Evolutionary conservation across 37 sponge, comb jelly and placozoan genomes (phyloP), one percentile per base, ranked within the genome.

Genomic region (Aplysina aerophoba): DNA sequence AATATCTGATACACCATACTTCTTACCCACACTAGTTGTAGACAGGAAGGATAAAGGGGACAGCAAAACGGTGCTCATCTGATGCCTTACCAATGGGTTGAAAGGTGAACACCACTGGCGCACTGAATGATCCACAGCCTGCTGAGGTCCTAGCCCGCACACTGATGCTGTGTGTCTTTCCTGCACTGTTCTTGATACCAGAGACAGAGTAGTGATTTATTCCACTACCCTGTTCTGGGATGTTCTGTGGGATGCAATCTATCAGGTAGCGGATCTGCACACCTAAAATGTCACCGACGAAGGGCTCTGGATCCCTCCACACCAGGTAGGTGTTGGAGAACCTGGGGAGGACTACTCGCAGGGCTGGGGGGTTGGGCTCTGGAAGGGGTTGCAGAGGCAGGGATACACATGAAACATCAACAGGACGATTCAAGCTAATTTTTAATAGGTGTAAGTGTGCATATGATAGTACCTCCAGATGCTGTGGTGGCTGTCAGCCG

Each of bases 121-220:
- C 21, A 16, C 78, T 75, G 78, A 39, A 75, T 3, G 39, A 5
- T 53, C 78, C 78, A 53, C 78, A 75, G 8, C 78, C 78, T 21
- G 21, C 25, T 17, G 50, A 36, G 31, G 78, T 75, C 15, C 78
- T 38, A 53, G 78, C 53, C 4, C 78, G 6, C 24, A 75, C 14
- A 22, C 78, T 75, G 24, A 75, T 36, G 41, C 25, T 22, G 54
- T 75, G 78, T 21, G 78, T 75, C 78, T 41, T 19, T 21, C 78
- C 78, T 12, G 6, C 34, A 30, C 34, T 17, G 54, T 12, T 22
- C 25, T 24, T 75, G 44, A 53, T 50, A 21, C 40, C 40, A 24
- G 1, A 40, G 54, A 75, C 15, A 4, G 78, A 24, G 54, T 40
- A 75, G 50, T 24, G 11, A 21, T 40, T 5, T 3, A 44, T 40